Evolutionary conservation across 2,113 vertebrate species (phyloP).

Genomic region (Lontra canadensis): DNA sequence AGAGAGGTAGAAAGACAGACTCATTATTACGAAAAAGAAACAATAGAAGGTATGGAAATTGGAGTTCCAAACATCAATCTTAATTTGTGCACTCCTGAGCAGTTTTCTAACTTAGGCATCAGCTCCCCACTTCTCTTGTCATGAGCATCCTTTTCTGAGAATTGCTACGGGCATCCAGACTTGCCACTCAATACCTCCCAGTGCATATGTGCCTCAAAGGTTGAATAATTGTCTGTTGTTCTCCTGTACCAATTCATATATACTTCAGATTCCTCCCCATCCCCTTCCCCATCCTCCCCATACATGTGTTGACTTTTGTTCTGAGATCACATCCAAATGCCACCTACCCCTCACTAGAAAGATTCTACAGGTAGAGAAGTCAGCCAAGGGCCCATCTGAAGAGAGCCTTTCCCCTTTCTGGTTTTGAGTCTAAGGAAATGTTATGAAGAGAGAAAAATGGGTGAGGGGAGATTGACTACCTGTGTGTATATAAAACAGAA

Average conservation of each 20-base stretch:
- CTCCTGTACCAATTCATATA: not conserved
- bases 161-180: not conserved
- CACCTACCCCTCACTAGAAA: not conserved
- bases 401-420: not conserved
- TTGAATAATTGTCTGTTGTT: not conserved
- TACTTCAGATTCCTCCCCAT: not conserved
- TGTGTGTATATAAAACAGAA: not conserved
- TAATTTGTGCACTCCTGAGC: constrained; percentile 6
- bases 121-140: not conserved
- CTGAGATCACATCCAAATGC: not conserved
- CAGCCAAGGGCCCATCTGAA: not conserved
- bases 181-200: not conserved
- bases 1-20: constrained; percentile 38
- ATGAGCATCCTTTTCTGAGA: not conserved
- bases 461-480: not conserved
- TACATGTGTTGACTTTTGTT: not conserved
- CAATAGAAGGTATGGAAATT: constrained; percentile 4
- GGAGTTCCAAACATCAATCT: constrained; percentile 25
- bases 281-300: too few species aligned
- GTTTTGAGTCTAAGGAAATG: not conserved
- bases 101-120: not conserved
- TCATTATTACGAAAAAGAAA: constrained; percentile 29
- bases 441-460: not conserved
- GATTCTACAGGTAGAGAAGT: not conserved
- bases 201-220: not conserved